Base-by-base conservation (phyloP, 2,797 vertebrate genomes). In the Mus spretus region DNA sequence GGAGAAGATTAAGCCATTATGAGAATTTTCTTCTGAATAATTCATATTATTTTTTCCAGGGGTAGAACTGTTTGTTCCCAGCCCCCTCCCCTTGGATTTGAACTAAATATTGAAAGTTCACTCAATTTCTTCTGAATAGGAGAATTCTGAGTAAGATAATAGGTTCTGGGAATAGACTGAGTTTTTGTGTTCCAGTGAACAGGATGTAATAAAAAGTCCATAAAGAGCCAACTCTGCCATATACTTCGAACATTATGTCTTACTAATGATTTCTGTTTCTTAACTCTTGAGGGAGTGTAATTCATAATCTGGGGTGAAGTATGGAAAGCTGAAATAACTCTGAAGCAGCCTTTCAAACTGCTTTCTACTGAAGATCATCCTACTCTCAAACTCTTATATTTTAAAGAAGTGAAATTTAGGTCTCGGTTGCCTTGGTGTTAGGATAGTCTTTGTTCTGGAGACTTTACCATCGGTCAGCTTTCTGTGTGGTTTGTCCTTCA, bases 1-100 rank as follows among this genome's bases (percentile, higher is more conserved):
- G 96, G 88, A 95, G 92, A 96, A 97, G 96, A 97, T 97, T 97
- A 96, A 95, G 59, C 84, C 96, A 91, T 93, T 93, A 96, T 80
- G 78, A 94, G 87, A 96, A 94, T 85, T 97, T 96, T 96, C 82
- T 97, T 96, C 63, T 77, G 67, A 97, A 97, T 97, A 97, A 97
- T 96, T 97, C 74, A 91, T 96, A 96, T 88, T 72, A 77, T 47
- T 88, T 94, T 97, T 97, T 94, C 19, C 86, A 89, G 92, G 31
- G 14, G n/a, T 89, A 96, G 65, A 92, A 92, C 61, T 74, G 10
- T 95, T 96, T 84, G 85, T 90, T 95, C 84, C 63, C n/a, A 88
- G 72, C n/a, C 70, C 55, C 65, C 22, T 92, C 34, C 65, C 70
- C 47, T 93, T 55, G 88, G 91, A 91, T 89, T 88, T 77, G 81